Base-by-base conservation (phyloP, 2,113 vertebrate genomes). In the Phylloscopus trochiloides region DNA sequence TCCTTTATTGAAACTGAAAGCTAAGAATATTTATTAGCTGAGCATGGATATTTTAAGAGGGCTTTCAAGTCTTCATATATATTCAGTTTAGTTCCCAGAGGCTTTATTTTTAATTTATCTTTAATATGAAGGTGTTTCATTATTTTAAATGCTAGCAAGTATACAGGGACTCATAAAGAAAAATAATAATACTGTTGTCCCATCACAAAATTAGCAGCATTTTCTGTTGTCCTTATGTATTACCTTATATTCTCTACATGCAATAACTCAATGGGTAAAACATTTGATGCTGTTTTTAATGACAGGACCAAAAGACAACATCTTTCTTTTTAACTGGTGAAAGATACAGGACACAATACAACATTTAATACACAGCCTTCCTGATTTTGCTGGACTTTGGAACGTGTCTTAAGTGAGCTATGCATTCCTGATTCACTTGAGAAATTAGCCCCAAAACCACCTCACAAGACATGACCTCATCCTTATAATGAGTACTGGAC, bases 401-500 rank as follows among this genome's bases (percentile, higher is more conserved):
- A 92, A 70, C 0, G 5, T 42, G 38, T 48, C 16, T 72, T 40
- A 83, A 90, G 21, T 61, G 63, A 83, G 31, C 25, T 67, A 19
- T 40, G 62, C 43, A 86, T 88, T 80, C 73, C 15, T 59, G 38
- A 79, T 94, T 90, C 75, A 67, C 51, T 93, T 12, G 57, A 63
- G 68, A 96, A 95, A 80, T 90, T 63, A 96, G 52, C 45, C 54
- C 36, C 59, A 57, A 73, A 90, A 67, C 47, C 76, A 32, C 40
- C 52, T 61, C 36, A 62, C 31, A 88, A 96, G 88, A 92, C 86
- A 83, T 94, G 92, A 97, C 75, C 85, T 97, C 93, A 97, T 88
- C 59, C 47, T 83, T 83, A 74, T 77, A 92, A 96, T 71, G 16
- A 94, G 28, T 72, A 62, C 47, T 3, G 51, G 40, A 79, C 72